Evolutionary conservation across 2,113 vertebrate genomes (phyloP).

Genomic region (Carollia perspicillata): DNA sequence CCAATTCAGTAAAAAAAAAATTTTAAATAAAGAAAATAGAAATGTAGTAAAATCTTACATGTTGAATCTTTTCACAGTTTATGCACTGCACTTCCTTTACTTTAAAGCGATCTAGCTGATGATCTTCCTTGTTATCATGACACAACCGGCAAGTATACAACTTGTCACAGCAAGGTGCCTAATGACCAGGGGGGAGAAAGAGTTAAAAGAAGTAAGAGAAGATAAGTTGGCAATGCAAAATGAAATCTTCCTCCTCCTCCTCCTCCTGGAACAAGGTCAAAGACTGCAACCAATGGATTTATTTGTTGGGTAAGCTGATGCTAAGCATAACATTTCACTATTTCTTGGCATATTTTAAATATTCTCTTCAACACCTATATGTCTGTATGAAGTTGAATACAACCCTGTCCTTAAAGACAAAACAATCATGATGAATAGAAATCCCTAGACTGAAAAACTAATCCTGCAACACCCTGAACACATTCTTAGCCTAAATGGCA

Average conservation of each 20-base stretch:
- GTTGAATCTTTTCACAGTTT: slow-evolving; percentile 86
- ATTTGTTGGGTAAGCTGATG: background rate
- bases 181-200: background rate
- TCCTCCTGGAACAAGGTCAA: background rate
- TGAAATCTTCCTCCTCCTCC: background rate
- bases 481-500: background rate
- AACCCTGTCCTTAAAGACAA: background rate
- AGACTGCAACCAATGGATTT: background rate
- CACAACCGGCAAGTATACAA: slow-evolving; percentile 94
- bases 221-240: background rate
- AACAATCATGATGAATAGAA: background rate
- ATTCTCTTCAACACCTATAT: background rate
- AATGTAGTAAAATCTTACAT: slow-evolving; percentile 80
- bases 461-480: background rate
- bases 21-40: background rate
- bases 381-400: background rate
- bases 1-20: background rate
- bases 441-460: background rate
- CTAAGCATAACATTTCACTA: background rate
- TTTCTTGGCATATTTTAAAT: slow-evolving; percentile 6
- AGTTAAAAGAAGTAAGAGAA: background rate
- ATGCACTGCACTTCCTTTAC: slow-evolving; percentile 91
- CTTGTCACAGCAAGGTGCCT: slow-evolving; percentile 96
- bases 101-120: slow-evolving; percentile 92
- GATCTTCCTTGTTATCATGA: slow-evolving; percentile 90